Evolutionary conservation across 1,140 invertebrate genomes (phyloP).

Genomic region (Asbolus verrucosus): DNA sequence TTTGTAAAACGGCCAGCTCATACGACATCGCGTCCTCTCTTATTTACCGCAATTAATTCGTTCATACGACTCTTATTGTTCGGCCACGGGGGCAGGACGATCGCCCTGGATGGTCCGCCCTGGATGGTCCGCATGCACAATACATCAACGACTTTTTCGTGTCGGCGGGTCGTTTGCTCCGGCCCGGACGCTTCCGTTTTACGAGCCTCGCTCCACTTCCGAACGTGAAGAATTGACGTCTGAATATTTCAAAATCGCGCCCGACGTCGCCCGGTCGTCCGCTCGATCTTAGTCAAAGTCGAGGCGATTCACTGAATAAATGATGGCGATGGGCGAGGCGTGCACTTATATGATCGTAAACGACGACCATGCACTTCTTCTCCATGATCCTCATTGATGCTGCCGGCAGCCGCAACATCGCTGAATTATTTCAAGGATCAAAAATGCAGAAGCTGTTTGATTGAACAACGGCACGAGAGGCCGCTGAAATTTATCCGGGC

Average conservation of each 20-base stretch:
- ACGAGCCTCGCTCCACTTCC: no score
- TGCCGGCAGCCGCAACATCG: neutral
- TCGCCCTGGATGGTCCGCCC: no score
- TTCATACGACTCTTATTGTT: neutral
- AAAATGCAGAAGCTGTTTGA: neutral
- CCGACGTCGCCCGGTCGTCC: neutral
- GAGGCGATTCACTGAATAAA: neutral
- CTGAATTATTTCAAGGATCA: neutral
- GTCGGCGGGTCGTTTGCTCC: neutral
- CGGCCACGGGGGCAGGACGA: no score
- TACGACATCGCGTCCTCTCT: slow-evolving; percentile 1
- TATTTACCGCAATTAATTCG: neutral
- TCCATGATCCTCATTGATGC: neutral
- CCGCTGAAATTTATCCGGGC: no score
- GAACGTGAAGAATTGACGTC: slow-evolving; percentile 7
- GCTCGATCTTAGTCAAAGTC: neutral
- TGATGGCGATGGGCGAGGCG: neutral
- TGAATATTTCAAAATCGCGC: slow-evolving; percentile 3
- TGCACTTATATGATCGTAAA: neutral
- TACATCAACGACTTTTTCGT: slow-evolving; percentile 1
- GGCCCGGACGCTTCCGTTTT: neutral
- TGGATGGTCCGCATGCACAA: neutral
- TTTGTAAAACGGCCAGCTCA: slow-evolving; percentile 4
- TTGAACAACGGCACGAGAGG: neutral
- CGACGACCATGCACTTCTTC: neutral